Evolutionary conservation across 2,797 vertebrate genomes (phyloP).

Genomic region (Yasuhikotakia modesta): DNA sequence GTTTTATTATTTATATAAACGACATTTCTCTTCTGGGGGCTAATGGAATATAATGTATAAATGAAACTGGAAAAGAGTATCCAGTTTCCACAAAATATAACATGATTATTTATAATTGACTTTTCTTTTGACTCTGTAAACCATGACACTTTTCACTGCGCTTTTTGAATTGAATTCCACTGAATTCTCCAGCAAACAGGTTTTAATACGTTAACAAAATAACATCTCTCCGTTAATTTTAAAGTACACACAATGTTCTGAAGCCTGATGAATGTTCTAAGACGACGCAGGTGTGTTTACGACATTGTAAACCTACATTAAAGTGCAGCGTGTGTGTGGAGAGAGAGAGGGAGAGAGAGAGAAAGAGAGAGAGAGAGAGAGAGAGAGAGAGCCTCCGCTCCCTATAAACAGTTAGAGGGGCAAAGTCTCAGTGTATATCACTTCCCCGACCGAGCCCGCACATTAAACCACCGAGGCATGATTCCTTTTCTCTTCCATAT

Average conservation of each 20-base stretch:
- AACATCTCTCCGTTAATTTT: too few species aligned
- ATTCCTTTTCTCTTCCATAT: conserved; percentile 81
- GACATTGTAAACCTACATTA: too few species aligned
- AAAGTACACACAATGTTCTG: too few species aligned
- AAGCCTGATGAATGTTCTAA: too few species aligned
- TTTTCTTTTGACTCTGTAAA: background rate
- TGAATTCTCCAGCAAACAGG: too few species aligned
- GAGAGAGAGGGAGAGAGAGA: conserved; percentile 20
- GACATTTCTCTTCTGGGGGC: background rate
- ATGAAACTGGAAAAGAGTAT: too few species aligned
- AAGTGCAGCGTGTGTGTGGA: conserved; percentile 17
- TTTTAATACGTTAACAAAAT: too few species aligned
- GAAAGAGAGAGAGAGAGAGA: conserved; percentile 38
- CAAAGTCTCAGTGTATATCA: conserved; percentile 94
- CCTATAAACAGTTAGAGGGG: conserved; percentile 86
- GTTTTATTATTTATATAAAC: background rate
- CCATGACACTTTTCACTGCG: background rate
- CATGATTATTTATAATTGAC: background rate
- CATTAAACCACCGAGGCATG: conserved; percentile 86
- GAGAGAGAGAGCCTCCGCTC: conserved; percentile 73
- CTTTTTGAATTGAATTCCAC: too few species aligned
- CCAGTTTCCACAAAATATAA: too few species aligned
- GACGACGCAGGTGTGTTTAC: too few species aligned
- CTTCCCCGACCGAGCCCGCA: conserved; percentile 87
- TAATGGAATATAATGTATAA: background rate